phyloP scores from a whole-genome alignment of 2,888 invertebrate species.

The Lacanobia wlatinum region DNA sequence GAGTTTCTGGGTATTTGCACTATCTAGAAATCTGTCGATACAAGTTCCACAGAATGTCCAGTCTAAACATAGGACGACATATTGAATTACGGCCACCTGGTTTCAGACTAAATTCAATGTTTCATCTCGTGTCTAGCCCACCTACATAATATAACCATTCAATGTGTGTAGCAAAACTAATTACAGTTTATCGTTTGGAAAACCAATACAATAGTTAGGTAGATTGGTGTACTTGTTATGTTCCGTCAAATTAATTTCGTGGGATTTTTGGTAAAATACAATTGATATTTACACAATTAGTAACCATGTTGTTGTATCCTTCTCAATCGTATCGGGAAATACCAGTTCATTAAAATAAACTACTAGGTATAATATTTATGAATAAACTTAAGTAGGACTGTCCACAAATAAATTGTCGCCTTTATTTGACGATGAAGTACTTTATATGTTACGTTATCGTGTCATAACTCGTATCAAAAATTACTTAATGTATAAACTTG shows the following conservation, averaged over 20 bases:
- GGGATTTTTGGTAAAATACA: constrained; percentile 16
- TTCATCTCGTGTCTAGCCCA: constrained; percentile 16
- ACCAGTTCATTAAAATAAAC: constrained; percentile 31
- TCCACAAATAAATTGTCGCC: constrained; percentile 11
- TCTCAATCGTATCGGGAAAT: constrained; percentile 21
- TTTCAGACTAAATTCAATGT: constrained; percentile 20
- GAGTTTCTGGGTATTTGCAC: not conserved
- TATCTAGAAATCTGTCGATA: constrained; percentile 16
- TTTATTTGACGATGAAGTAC: constrained; percentile 24
- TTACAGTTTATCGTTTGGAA: constrained; percentile 9
- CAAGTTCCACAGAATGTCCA: constrained; percentile 11
- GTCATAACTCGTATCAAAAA: constrained; percentile 39
- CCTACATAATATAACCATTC: not conserved
- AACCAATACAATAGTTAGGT: not conserved
- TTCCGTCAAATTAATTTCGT: constrained; percentile 3
- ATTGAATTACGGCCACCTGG: constrained; percentile 34
- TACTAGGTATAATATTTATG: constrained; percentile 11
- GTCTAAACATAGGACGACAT: constrained; percentile 38
- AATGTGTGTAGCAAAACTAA: not conserved
- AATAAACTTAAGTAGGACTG: constrained; percentile 14
- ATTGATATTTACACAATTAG: constrained; percentile 13
- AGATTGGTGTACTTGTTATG: not conserved
- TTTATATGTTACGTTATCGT: constrained; percentile 28
- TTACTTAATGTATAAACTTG: constrained; percentile 42
- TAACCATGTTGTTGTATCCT: constrained; percentile 15